phyloP scores from a whole-genome alignment of 2,888 invertebrate species.

The Petrophora chlorosata region DNA sequence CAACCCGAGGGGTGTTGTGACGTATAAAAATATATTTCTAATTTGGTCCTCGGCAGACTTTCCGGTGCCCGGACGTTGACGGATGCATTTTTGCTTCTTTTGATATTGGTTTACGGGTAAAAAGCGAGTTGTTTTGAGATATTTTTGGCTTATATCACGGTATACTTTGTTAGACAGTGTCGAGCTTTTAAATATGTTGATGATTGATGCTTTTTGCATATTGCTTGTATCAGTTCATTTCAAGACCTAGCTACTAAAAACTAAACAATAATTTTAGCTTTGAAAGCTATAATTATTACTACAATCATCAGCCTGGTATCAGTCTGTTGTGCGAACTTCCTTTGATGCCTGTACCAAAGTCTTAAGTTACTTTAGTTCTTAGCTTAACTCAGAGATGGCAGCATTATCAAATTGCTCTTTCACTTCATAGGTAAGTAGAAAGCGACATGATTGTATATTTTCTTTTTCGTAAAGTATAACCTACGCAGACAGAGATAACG shows the following conservation, averaged over 20 bases:
- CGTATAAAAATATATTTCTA: slow-evolving; percentile 81
- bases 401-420: neutral
- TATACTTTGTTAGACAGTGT: no score
- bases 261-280: no score
- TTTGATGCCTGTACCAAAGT: neutral
- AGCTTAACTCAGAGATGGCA: slow-evolving; percentile 12
- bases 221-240: no score
- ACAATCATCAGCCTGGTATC: neutral
- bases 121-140: slow-evolving; percentile 43
- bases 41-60: slow-evolving; percentile 72
- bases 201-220: no score
- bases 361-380: slow-evolving; percentile 5
- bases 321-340: neutral
- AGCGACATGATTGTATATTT: no score
- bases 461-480: no score
- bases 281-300: no score
- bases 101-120: slow-evolving; percentile 54
- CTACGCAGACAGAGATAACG: no score
- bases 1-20: slow-evolving; percentile 63
- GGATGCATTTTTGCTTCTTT: slow-evolving; percentile 69
- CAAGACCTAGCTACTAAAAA: no score
- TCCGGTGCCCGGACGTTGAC: slow-evolving; percentile 75
- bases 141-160: slow-evolving; percentile 8
- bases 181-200: no score
- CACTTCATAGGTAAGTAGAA: no score